Evolutionary conservation across 2,113 vertebrate genomes (phyloP).

Genomic region (Heliornis fulica): DNA sequence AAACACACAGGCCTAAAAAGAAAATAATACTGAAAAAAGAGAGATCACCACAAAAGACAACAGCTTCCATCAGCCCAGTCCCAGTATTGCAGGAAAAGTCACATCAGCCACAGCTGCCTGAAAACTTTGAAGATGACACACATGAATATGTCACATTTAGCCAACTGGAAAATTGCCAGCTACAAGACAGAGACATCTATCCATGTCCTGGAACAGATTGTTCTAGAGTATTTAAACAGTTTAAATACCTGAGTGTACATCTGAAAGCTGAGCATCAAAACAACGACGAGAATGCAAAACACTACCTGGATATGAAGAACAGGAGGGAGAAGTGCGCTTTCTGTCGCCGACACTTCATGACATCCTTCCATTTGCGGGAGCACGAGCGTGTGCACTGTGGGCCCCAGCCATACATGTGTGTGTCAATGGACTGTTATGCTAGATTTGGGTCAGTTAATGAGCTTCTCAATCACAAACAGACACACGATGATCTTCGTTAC

Average conservation of each 20-base stretch:
- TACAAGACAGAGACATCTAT: conserved; percentile 92
- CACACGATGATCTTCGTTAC: conserved; percentile 87
- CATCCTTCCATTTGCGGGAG: conserved; percentile 86
- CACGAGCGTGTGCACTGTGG: conserved; percentile 87
- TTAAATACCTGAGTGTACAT: conserved; percentile 94
- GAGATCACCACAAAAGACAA: conserved; percentile 55
- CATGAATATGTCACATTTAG: conserved; percentile 87
- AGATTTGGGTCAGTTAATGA: conserved; percentile 87
- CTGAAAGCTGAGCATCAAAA: conserved; percentile 90
- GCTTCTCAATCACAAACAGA: conserved; percentile 90
- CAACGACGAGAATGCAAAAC: conserved; percentile 88
- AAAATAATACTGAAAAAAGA: conserved; percentile 74
- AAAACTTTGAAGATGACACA: conserved; percentile 78
- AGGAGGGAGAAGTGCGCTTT: conserved; percentile 91
- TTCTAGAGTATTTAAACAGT: conserved; percentile 89
- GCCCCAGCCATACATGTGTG: conserved; percentile 86
- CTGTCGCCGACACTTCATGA: conserved; percentile 92
- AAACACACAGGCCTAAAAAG: conserved; percentile 71
- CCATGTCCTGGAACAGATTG: conserved; percentile 91
- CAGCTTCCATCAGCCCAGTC: conserved; percentile 58
- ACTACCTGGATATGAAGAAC: conserved; percentile 92
- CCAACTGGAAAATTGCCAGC: conserved; percentile 83
- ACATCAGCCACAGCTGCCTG: conserved; percentile 44
- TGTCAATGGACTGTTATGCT: conserved; percentile 86
- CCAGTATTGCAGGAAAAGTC: conserved; percentile 55